Percentiles rank a stretch among this genome's conserved stretches.
phyloP scores from a whole-genome alignment of 2,797 vertebrate genomes.

The Sebastes taczanowskii region DNA sequence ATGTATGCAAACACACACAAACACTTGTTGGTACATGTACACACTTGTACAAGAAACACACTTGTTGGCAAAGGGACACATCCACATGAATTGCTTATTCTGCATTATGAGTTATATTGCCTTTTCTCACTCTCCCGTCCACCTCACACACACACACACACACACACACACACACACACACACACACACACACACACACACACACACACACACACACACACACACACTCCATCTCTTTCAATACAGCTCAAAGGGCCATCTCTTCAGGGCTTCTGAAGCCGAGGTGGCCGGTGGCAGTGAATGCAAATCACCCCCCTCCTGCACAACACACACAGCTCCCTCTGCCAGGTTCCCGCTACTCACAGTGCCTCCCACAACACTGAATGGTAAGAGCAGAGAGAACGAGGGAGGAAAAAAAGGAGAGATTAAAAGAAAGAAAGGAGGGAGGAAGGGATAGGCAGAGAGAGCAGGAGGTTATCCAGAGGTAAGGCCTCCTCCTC shows the following conservation, averaged over 20 bases:
- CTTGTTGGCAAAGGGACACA: conserved; percentile 3
- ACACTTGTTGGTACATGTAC: neutral
- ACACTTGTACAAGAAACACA: neutral
- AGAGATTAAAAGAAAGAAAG: conserved; percentile 29
- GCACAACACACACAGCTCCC: conserved; percentile 13
- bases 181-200: neutral
- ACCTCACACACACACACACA: neutral
- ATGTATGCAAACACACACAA: conserved; percentile 19
- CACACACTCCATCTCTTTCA: conserved; percentile 58
- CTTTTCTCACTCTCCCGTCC: conserved; percentile 29
- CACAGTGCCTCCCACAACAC: conserved; percentile 48
- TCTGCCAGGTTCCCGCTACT: conserved; percentile 53
- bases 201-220: neutral
- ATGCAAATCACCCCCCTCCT: conserved; percentile 76
- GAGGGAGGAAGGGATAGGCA: conserved; percentile 16
- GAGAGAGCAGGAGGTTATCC: conserved; percentile 59
- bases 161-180: neutral
- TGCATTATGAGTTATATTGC: conserved; percentile 11
- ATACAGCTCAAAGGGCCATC: conserved; percentile 77
- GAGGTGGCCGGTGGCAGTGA: conserved; percentile 75
- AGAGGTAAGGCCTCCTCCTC: conserved; percentile 55
- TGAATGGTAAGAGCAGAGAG: conserved; percentile 40
- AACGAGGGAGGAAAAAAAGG: conserved; percentile 7
- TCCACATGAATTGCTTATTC: conserved; percentile 1
- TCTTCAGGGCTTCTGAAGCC: conserved; percentile 80